Evolutionary conservation across 2,797 vertebrate species (phyloP), one percentile per base, ranked within the genome.

Genomic region (Gambelia wislizenii): DNA sequence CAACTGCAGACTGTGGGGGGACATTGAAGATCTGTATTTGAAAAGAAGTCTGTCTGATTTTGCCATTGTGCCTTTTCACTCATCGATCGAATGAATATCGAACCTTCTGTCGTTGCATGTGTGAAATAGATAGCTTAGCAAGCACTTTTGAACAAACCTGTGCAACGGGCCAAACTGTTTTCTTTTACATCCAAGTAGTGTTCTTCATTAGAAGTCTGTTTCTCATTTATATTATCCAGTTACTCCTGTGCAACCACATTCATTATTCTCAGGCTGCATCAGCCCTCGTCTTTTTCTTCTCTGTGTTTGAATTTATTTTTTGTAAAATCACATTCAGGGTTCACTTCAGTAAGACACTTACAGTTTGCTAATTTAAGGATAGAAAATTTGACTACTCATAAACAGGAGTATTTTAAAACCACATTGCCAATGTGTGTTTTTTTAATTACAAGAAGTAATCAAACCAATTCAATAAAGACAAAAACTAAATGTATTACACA

Each of bases 71-170:
- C 98, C 98, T 98, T 99, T 99, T 98, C 98, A 99, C 98, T 98
- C 98, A 99, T 99, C 98, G 98, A 99, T 99, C 98, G 98, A 99
- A 98, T 99, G 98, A 98, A 98, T 99, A 99, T 99, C 98, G 98
- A 99, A 99, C 98, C 98, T 98, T 98, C 98, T 99, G 98, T 99
- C 98, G 97, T 98, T 97, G 98, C 97, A 97, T 98, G 98, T 98
- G 98, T 98, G 98, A 99, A 99, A 98, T 97, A 97, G 98, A 99
- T 98, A 98, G 98, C 98, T 99, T 98, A 99, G 98, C 98, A 98
- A 99, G 98, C 98, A 98, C 97, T 98, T 98, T 97, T 97, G 95
- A 96, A 96, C 97, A 97, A 98, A 98, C 97, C 97, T 96, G 96
- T 96, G 96, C 95, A 91, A 92, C 94, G 97, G 97, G 97, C 97